Evolutionary conservation across 2,888 invertebrate species (phyloP).

Genomic region (Pimpla rufipes): DNA sequence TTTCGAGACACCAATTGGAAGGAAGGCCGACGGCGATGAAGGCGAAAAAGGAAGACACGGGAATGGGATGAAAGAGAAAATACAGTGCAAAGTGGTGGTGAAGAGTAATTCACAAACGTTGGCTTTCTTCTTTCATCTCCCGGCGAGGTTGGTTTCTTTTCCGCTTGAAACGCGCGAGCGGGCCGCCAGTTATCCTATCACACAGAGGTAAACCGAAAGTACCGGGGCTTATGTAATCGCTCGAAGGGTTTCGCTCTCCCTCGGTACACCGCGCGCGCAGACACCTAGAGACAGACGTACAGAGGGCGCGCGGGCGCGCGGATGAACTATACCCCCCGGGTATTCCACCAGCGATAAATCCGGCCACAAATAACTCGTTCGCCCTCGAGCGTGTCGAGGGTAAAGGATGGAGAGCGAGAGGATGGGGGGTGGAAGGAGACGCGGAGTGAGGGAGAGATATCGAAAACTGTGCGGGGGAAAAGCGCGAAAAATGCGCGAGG

Average conservation of each 20-base stretch:
- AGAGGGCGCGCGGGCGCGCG: not conserved
- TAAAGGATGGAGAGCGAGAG: constrained; percentile 34
- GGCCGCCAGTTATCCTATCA: constrained; percentile 47
- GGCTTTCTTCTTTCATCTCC: constrained; percentile 10
- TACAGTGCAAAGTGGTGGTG: constrained; percentile 7
- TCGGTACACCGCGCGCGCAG: constrained; percentile 41
- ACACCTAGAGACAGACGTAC: constrained; percentile 50
- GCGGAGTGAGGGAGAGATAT: constrained; percentile 18
- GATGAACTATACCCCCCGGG: constrained; percentile 54
- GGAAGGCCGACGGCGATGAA: not conserved
- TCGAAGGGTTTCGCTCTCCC: constrained; percentile 50
- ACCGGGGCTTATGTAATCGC: constrained; percentile 62
- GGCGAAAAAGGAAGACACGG: not conserved
- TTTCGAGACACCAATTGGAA: not conserved
- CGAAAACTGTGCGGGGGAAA: constrained; percentile 34
- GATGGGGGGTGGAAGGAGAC: constrained; percentile 16
- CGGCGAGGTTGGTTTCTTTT: constrained; percentile 11
- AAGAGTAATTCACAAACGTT: constrained; percentile 1
- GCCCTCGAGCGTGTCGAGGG: constrained; percentile 59
- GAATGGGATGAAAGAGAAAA: not conserved
- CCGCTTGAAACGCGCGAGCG: constrained; percentile 14
- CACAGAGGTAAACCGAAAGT: constrained; percentile 60
- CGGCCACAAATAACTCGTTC: constrained; percentile 70
- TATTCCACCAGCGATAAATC: constrained; percentile 67
- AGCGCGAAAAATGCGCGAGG: constrained; percentile 41